Evolutionary conservation across 2,888 invertebrate genomes (phyloP).

Genomic region (Auanema freiburgensis): DNA sequence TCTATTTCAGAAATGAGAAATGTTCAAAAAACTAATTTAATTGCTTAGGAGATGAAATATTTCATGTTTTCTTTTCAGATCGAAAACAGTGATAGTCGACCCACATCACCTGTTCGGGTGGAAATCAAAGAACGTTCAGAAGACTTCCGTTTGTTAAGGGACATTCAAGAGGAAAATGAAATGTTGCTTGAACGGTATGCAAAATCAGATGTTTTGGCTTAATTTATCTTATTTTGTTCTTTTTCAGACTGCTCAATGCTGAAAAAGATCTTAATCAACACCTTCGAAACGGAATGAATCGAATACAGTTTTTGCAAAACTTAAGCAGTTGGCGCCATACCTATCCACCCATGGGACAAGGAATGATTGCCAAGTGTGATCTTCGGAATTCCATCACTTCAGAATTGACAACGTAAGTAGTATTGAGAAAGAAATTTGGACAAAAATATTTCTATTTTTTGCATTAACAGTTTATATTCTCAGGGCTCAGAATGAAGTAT

Average conservation of each 20-base stretch:
- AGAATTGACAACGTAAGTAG: too few relatives aligned
- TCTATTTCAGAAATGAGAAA: too few relatives aligned
- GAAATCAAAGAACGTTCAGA: constrained; percentile 29
- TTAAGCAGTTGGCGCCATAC: constrained; percentile 34
- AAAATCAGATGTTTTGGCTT: neutral
- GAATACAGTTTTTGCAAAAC: constrained; percentile 31
- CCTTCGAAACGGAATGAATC: constrained; percentile 21
- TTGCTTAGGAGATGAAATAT: too few relatives aligned
- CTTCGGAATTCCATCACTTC: too few relatives aligned
- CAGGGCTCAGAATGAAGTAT: constrained; percentile 70
- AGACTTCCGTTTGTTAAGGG: constrained; percentile 25
- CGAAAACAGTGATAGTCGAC: constrained; percentile 28
- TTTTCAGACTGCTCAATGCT: constrained; percentile 23
- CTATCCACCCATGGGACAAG: constrained; percentile 26
- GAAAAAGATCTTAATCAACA: constrained; percentile 41
- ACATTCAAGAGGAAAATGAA: constrained; percentile 41
- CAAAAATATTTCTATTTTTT: too few relatives aligned
- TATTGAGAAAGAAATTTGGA: too few relatives aligned
- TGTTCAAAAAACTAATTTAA: too few relatives aligned
- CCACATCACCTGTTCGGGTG: constrained; percentile 23
- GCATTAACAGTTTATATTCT: neutral
- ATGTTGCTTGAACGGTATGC: constrained; percentile 24
- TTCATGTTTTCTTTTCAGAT: neutral
- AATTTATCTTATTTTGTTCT: neutral
- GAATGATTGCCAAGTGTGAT: neutral